Conservation (phyloP, 2,113 vertebrate genomes). For the Indicator maculatus region DNA sequence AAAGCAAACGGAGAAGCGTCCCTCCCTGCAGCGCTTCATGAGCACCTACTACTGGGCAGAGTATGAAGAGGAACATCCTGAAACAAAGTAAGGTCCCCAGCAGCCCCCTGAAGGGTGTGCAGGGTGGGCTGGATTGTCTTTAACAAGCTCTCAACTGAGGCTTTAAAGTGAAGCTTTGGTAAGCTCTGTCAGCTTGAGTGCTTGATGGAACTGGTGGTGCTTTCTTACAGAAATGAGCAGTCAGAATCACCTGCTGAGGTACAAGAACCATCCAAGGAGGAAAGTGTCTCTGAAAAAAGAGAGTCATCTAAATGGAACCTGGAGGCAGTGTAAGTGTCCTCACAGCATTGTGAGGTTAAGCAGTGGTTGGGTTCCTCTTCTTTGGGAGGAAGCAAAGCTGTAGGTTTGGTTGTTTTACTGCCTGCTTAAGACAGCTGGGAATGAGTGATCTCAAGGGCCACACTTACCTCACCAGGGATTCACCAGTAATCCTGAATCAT, state of each 20-base stretch:
- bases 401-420: background rate
- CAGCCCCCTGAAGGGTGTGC: fast-evolving
- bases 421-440: background rate
- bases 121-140: background rate
- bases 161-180: background rate
- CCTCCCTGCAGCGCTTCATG: constrained; percentile 88
- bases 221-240: constrained; percentile 74
- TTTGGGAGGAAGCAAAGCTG: background rate
- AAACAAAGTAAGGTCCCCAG: constrained; percentile 83
- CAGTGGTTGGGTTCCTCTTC: background rate
- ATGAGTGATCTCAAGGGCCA: background rate
- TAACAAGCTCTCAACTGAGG: background rate
- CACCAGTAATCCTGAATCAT: background rate
- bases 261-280: constrained; percentile 70
- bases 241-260: constrained; percentile 72
- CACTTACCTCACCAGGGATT: background rate
- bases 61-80: constrained; percentile 76
- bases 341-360: background rate
- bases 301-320: constrained; percentile 37
- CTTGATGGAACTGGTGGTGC: background rate
- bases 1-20: constrained; percentile 81
- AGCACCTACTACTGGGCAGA: constrained; percentile 89
- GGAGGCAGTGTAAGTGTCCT: constrained; percentile 64
- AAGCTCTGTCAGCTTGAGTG: background rate
- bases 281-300: constrained; percentile 84